These are phyloP conservation scores for Sprattus sprattus DNA, from an alignment of 2,113 vertebrate species.

Conservation along the genomic window DNA sequence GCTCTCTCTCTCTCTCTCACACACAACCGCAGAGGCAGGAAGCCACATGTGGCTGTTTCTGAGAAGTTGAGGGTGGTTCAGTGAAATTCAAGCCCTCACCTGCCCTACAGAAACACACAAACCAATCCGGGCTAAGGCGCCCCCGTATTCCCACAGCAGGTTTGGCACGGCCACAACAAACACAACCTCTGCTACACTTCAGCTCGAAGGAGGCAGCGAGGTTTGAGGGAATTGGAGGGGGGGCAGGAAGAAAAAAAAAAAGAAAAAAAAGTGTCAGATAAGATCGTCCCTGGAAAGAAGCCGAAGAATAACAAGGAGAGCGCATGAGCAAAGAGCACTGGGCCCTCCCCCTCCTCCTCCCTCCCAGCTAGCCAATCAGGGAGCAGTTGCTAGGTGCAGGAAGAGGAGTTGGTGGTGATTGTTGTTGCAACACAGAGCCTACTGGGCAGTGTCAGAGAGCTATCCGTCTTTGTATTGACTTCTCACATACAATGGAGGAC, in stretches of 20 bases:
- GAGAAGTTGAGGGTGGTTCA: conserved; percentile 30
- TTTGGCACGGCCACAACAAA: neutral
- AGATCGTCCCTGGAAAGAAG: conserved; percentile 57
- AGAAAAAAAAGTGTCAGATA: conserved; percentile 55
- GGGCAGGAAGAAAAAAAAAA: neutral
- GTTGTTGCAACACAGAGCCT: conserved; percentile 58
- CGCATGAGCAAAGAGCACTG: conserved; percentile 52
- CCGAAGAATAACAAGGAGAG: conserved; percentile 63
- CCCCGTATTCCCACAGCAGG: neutral
- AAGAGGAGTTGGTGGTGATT: conserved; percentile 7
- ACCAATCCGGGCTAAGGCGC: neutral
- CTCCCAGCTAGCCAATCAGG: conserved; percentile 64
- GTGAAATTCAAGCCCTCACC: conserved; percentile 32
- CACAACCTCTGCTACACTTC: too few relatives aligned
- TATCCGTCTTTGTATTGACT: conserved; percentile 31
- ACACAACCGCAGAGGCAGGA: neutral
- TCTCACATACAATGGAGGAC: neutral
- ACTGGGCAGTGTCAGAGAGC: conserved; percentile 55
- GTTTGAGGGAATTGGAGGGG: neutral
- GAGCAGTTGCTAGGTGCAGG: conserved; percentile 71
- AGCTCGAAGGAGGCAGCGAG: too few relatives aligned
- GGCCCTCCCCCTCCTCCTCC: conserved; percentile 54
- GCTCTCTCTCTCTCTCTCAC: neutral
- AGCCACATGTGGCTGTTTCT: conserved; percentile 33
- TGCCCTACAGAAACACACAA: neutral